phyloP scores from a whole-genome alignment of 35 echinoderm and acorn worm species.

The Apostichopus parvimensis region DNA sequence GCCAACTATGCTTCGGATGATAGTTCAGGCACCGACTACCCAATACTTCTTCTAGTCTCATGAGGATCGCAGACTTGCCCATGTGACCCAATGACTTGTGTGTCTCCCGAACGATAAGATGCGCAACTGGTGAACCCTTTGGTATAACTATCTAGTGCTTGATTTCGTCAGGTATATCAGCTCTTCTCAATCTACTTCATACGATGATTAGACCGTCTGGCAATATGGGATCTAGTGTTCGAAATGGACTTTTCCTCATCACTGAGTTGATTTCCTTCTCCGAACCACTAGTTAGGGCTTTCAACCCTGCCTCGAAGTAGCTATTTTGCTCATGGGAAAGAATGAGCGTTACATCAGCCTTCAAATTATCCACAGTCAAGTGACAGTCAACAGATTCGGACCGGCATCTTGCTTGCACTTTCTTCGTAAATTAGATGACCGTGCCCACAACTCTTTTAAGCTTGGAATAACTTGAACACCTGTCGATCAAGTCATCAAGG shows the following conservation, averaged over 20 bases:
- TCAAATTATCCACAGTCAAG: constrained; percentile 36
- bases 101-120: constrained; percentile 54
- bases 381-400: neutral
- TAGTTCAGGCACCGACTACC: constrained; percentile 39
- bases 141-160: constrained; percentile 67
- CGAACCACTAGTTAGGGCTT: neutral
- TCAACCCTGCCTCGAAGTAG: too few species aligned
- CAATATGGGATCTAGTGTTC: constrained; percentile 8
- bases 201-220: constrained; percentile 38
- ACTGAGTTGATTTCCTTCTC: too few species aligned
- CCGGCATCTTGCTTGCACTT: neutral
- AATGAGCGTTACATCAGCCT: constrained; percentile 31
- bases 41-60: constrained; percentile 53
- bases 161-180: constrained; percentile 52
- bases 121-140: constrained; percentile 44
- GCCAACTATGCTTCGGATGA: constrained; percentile 31
- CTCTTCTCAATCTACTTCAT: constrained; percentile 58
- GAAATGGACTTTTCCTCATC: too few species aligned
- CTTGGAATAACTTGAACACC: neutral
- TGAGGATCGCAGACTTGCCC: constrained; percentile 56
- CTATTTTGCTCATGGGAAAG: constrained; percentile 51
- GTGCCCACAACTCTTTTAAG: constrained; percentile 20
- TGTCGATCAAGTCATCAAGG: too few species aligned
- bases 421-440: constrained; percentile 31
- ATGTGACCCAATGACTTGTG: constrained; percentile 57